Percentiles rank a stretch among this genome's conserved stretches.
These are phyloP conservation scores for Erebia aethiops DNA, from an alignment of 2,888 invertebrate genomes.

Conservation along the genomic window DNA sequence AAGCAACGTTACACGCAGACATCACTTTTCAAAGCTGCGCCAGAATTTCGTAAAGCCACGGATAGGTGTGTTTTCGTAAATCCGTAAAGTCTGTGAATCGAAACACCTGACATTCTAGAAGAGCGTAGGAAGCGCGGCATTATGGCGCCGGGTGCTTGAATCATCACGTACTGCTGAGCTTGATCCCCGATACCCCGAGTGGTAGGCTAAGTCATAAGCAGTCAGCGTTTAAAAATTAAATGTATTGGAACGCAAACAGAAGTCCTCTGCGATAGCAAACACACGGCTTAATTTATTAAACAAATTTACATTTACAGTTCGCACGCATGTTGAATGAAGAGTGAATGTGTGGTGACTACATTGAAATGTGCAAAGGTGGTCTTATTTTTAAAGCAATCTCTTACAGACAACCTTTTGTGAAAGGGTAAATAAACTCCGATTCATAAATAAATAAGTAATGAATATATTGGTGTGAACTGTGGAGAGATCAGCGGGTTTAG, in stretches of 20 bases:
- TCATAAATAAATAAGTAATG: too few relatives aligned
- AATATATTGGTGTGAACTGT: too few relatives aligned
- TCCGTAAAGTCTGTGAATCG: slow-evolving; percentile 29
- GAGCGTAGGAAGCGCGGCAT: slow-evolving; percentile 33
- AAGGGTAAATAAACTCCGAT: too few relatives aligned
- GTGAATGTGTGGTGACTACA: too few relatives aligned
- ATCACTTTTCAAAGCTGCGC: not conserved
- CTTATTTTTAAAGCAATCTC: too few relatives aligned
- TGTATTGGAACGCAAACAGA: not conserved
- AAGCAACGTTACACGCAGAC: not conserved
- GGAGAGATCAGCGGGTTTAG: too few relatives aligned
- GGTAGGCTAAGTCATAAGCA: slow-evolving; percentile 2
- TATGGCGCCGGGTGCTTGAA: slow-evolving; percentile 36
- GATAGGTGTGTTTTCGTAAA: slow-evolving; percentile 13
- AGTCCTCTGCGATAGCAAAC: too few relatives aligned
- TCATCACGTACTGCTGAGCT: slow-evolving; percentile 38
- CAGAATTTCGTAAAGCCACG: slow-evolving; percentile 24
- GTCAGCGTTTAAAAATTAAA: not conserved
- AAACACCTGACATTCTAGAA: slow-evolving; percentile 33
- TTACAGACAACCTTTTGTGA: too few relatives aligned
- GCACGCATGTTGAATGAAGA: too few relatives aligned
- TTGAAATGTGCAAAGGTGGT: too few relatives aligned
- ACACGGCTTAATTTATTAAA: too few relatives aligned
- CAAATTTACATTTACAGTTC: too few relatives aligned
- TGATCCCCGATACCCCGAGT: slow-evolving; percentile 37